Percentiles rank a stretch among this genome's conserved stretches.
Conservation (phyloP, 2,113 vertebrate genomes). For the Taurulus bubalis region DNA sequence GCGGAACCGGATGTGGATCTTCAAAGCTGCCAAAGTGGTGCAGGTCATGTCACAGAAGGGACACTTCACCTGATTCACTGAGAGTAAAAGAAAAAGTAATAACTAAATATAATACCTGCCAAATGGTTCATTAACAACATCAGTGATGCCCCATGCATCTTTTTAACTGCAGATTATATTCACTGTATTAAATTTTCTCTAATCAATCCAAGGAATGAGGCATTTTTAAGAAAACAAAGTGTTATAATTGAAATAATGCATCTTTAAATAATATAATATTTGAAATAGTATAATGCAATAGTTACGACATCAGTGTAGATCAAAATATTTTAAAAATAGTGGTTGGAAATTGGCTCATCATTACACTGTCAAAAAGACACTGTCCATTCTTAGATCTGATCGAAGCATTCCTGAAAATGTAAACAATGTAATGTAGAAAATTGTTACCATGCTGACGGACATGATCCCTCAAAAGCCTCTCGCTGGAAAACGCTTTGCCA, state of each 20-base stretch:
- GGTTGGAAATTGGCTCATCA: not conserved
- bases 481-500: slow-evolving; percentile 82
- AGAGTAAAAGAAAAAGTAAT: not conserved
- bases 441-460: slow-evolving; percentile 77
- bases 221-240: too few species aligned
- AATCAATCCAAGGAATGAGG: not conserved
- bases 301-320: not conserved
- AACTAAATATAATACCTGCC: not conserved
- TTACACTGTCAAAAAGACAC: not conserved
- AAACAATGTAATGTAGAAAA: not conserved
- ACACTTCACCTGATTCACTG: slow-evolving; percentile 79
- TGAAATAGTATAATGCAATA: not conserved
- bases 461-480: slow-evolving; percentile 82
- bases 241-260: too few species aligned
- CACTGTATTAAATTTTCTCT: not conserved
- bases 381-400: not conserved
- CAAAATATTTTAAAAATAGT: not conserved
- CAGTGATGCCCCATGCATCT: not conserved
- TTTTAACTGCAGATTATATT: not conserved
- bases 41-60: slow-evolving; percentile 80
- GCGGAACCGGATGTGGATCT: slow-evolving; percentile 82
- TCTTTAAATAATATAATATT: not conserved
- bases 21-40: slow-evolving; percentile 81
- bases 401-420: not conserved
- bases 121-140: not conserved